Evolutionary conservation across 1,140 invertebrate species (phyloP), one percentile per base, ranked within the genome.

Genomic region (Solenopsis invicta): DNA sequence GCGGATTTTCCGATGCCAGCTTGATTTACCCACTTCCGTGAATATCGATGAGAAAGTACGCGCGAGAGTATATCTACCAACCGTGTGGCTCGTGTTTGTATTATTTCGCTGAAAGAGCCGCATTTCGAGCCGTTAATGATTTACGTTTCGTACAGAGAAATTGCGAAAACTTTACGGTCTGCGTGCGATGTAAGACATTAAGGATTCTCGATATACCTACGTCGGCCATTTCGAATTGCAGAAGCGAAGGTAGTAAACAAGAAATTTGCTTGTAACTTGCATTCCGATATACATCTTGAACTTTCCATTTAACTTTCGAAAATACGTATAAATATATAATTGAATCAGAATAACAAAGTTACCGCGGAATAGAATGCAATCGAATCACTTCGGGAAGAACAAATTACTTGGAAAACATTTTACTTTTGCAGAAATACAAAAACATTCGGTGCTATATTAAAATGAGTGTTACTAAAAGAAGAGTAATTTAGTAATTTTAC

Each of bases 1-100:
- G 85, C 72, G 89, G 81, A 87, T 87, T 76, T 61, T 18, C 75
- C 76, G 85, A 87, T 66, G 21, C 34, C 52, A 4, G 80, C 45
- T 84, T 84, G 80, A 84, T 84, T 84, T 84, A 84, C 56, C 80
- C 54, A 84, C 69, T 84, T 75, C 80, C 54, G 80, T 54, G 80
- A 74, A 84, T 84, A 84, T 84, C 69, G 80, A 74, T 72, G 80
- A 84, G 69, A 6, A 61, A 78, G 50, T 61, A 52, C 13, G 50
- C 80, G 80, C 69, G 80, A 41, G 18, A 34, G 41, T 82, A 74
- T 59, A 74, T 59, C 50, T 50, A 24, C 9, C 61, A 82, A 54
- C 24, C 56, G 69, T 71, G 50, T 56, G 29, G 29, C 64, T 29
- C 18, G 24, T 48, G 54, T 76, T 62, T 54, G 77, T 77, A 71